Evolutionary conservation across 2,113 vertebrate genomes (phyloP).

Genomic region (Okapia johnstoni): DNA sequence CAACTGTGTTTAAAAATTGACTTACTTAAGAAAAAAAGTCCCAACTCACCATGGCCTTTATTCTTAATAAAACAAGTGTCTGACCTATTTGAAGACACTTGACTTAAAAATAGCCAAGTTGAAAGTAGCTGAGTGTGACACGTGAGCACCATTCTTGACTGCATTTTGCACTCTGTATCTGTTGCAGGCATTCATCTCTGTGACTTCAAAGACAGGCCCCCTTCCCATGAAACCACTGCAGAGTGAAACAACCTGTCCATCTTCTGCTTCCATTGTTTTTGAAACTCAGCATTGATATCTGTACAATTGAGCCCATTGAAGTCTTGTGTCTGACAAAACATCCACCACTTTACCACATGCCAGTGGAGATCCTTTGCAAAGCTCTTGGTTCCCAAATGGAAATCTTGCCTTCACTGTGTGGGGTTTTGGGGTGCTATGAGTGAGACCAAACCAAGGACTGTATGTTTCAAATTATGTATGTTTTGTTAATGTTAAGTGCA

Average conservation of each 20-base stretch:
- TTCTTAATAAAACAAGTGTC: slow-evolving; percentile 54
- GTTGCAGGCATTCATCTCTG: not conserved
- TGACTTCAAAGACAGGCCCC: slow-evolving; percentile 29
- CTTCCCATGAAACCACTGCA: not conserved
- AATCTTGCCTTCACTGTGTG: not conserved
- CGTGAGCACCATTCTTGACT: not conserved
- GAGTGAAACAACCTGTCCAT: not conserved
- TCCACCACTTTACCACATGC: not conserved
- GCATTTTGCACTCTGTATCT: not conserved
- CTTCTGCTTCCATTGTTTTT: not conserved
- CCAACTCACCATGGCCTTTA: slow-evolving; percentile 5
- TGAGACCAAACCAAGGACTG: not conserved
- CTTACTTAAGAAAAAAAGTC: not conserved
- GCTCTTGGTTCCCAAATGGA: not conserved
- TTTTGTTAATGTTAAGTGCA: not conserved
- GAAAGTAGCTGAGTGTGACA: slow-evolving; percentile 25
- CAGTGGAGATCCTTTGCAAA: not conserved
- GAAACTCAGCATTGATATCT: not conserved
- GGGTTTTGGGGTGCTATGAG: not conserved
- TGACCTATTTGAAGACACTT: slow-evolving; percentile 33
- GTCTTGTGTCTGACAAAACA: not conserved
- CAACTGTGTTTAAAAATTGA: not conserved
- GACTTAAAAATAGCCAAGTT: slow-evolving; percentile 53
- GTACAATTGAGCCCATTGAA: not conserved
- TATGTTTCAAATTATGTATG: not conserved